Conservation (phyloP, 2,113 vertebrate genomes). For the Entosphenus tridentatus region DNA sequence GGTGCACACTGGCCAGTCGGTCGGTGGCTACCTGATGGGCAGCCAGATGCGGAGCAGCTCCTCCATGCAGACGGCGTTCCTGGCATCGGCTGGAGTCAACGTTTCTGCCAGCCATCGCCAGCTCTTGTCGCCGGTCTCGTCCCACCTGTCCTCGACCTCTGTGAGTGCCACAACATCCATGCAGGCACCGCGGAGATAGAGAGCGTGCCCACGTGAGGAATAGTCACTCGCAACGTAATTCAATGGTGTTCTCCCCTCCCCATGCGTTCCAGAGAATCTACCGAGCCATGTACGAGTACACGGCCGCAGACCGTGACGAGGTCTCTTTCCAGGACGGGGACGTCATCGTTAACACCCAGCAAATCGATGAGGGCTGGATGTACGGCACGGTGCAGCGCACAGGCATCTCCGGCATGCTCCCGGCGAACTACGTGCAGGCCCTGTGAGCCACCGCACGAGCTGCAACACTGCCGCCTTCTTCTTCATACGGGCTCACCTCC, state of each 20-base stretch:
- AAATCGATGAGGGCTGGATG: constrained; percentile 97
- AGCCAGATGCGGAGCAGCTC: too few relatives aligned
- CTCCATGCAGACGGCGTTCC: neutral
- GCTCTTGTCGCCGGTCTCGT: constrained; percentile 66
- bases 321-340: constrained; percentile 87
- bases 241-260: too few relatives aligned
- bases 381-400: constrained; percentile 90
- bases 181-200: neutral
- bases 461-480: neutral
- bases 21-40: too few relatives aligned
- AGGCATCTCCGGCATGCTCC: constrained; percentile 82
- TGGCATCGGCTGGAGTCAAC: constrained; percentile 66
- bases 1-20: too few relatives aligned
- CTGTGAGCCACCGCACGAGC: constrained; percentile 23
- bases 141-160: constrained; percentile 75
- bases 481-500: neutral
- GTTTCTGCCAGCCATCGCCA: constrained; percentile 85
- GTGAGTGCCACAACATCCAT: constrained; percentile 26
- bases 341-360: constrained; percentile 67
- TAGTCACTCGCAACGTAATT: too few relatives aligned
- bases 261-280: constrained; percentile 19
- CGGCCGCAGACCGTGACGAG: constrained; percentile 57
- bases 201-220: neutral
- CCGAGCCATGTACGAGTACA: constrained; percentile 77
- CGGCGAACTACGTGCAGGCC: constrained; percentile 81